Percentiles rank a stretch among this genome's conserved stretches.
phyloP scores from a whole-genome alignment of 2,797 vertebrate genomes.

The Meriones psammophilus region DNA sequence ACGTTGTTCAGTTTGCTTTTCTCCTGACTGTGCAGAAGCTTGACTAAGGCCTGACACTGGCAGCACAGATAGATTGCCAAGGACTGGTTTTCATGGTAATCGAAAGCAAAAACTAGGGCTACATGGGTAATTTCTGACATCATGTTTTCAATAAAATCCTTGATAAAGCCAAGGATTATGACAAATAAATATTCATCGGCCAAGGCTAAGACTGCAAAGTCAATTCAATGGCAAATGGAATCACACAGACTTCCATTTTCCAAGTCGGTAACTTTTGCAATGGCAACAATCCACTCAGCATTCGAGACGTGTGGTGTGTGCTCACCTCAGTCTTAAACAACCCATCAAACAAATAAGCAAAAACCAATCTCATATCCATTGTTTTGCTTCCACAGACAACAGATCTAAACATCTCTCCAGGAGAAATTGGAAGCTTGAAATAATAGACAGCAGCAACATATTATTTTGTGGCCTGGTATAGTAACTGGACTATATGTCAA shows the following conservation, averaged over 20 bases:
- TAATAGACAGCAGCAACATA: neutral
- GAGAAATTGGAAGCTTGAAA: conserved; percentile 55
- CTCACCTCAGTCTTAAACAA: neutral
- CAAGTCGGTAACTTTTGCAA: neutral
- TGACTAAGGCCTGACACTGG: neutral
- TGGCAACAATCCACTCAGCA: neutral
- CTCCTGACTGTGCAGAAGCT: neutral
- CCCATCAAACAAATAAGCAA: conserved; percentile 38
- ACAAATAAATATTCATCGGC: neutral
- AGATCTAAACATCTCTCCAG: conserved; percentile 13
- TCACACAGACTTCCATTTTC: conserved; percentile 12
- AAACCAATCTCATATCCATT: neutral
- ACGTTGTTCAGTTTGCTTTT: neutral
- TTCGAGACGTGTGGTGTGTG: neutral
- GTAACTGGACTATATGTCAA: neutral
- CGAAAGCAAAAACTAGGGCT: neutral
- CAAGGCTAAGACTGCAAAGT: neutral
- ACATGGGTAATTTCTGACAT: neutral
- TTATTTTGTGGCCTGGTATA: conserved; percentile 29
- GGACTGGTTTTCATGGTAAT: neutral
- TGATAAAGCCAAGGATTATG: conserved; percentile 18
- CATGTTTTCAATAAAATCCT: conserved; percentile 22
- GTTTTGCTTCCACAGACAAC: conserved; percentile 19
- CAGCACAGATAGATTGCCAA: neutral
- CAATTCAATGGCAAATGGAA: conserved; percentile 9